phyloP scores from a whole-genome alignment of 2,888 invertebrate genomes.

The Pheosia tremula region DNA sequence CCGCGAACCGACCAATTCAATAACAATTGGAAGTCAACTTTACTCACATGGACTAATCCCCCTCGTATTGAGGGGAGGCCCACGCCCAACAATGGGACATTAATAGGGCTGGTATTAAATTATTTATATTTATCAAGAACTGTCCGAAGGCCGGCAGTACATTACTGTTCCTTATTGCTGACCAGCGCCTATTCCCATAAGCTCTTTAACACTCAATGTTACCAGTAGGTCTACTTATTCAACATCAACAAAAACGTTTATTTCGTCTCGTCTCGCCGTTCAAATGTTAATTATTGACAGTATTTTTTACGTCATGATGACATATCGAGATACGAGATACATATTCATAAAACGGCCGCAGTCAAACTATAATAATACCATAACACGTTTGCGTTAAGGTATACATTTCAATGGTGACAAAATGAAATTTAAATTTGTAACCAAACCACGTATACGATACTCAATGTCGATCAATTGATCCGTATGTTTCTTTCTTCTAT shows the following conservation, averaged over 20 bases:
- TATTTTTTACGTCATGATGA: constrained; percentile 34
- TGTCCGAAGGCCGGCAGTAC: too few species aligned
- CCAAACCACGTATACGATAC: constrained; percentile 37
- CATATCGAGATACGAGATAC: constrained; percentile 30
- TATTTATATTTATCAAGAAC: too few species aligned
- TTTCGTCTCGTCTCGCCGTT: constrained; percentile 10
- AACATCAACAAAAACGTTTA: not conserved
- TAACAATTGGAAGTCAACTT: too few species aligned
- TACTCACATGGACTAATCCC: too few species aligned
- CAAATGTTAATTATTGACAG: constrained; percentile 24
- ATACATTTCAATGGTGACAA: constrained; percentile 17
- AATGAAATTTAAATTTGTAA: constrained; percentile 28
- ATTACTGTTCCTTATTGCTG: too few species aligned
- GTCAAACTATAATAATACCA: constrained; percentile 14
- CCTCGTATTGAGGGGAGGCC: too few species aligned
- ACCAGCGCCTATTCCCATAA: too few species aligned
- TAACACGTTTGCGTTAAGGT: constrained; percentile 21
- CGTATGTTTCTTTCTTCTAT: constrained; percentile 19
- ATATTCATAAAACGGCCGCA: constrained; percentile 22
- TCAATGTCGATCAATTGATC: constrained; percentile 45
- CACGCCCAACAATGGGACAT: too few species aligned
- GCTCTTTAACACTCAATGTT: too few species aligned
- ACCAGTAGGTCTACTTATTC: not conserved
- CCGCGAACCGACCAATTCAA: too few species aligned
- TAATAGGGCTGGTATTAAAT: too few species aligned